Conservation (phyloP, 2,797 vertebrate genomes). For the Pygocentrus nattereri region DNA sequence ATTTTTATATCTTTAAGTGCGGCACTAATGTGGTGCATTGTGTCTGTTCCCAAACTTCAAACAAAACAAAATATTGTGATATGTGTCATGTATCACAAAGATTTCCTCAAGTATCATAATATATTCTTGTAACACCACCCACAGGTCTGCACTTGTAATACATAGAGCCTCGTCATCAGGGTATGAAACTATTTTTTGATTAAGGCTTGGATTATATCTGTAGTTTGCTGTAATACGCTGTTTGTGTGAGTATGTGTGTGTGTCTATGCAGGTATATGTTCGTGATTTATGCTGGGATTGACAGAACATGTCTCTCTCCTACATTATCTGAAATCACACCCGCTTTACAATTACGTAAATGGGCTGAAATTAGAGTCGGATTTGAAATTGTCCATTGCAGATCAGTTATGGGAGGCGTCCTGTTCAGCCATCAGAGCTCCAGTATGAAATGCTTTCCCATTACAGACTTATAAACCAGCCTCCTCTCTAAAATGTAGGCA, state of each 20-base stretch:
- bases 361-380: constrained; percentile 27
- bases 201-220: background rate
- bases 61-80: no score
- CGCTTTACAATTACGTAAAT: constrained; percentile 10
- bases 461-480: constrained; percentile 38
- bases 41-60: no score
- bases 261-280: no score
- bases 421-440: constrained; percentile 8
- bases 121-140: background rate
- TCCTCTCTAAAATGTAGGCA: background rate
- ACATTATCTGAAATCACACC: constrained; percentile 15
- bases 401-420: constrained; percentile 20
- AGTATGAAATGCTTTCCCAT: background rate
- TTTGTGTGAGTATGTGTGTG: background rate
- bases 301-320: background rate
- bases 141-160: background rate
- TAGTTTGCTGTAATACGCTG: background rate
- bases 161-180: background rate
- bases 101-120: background rate
- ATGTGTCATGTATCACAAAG: no score
- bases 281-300: background rate
- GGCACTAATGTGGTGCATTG: no score
- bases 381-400: constrained; percentile 15
- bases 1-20: no score
- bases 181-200: background rate